A percentile compares a stretch with the other conserved stretches of the same genome.
These are phyloP conservation scores for Camponotus floridanus DNA, from an alignment of 1,140 invertebrate species.

Conservation along the genomic window DNA sequence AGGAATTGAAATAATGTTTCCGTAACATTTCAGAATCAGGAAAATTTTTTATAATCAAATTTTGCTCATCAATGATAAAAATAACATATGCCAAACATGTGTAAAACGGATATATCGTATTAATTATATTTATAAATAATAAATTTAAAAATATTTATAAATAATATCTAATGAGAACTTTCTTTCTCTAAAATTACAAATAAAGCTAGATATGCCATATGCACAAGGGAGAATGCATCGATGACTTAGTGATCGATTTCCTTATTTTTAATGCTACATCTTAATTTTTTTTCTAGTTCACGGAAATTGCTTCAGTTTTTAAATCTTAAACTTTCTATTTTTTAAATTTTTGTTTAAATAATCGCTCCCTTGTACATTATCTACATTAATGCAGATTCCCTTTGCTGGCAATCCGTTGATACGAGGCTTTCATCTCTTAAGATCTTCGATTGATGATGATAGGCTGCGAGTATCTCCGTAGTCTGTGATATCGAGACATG, in stretches of 20 bases:
- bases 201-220: background rate
- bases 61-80: background rate
- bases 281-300: background rate
- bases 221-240: background rate
- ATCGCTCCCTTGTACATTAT: background rate
- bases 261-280: background rate
- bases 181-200: background rate
- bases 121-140: background rate
- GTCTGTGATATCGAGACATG: slow-evolving; percentile 2
- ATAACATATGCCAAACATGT: too few species aligned
- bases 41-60: background rate
- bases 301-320: background rate
- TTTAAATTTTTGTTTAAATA: slow-evolving; percentile 1
- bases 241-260: background rate
- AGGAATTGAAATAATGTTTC: background rate
- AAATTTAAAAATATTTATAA: too few species aligned
- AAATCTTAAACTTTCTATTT: background rate
- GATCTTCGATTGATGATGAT: slow-evolving; percentile 40
- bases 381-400: background rate
- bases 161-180: background rate
- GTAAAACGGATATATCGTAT: background rate
- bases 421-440: background rate
- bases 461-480: slow-evolving; percentile 1
- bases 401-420: background rate
- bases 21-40: background rate